Conservation (phyloP, 2,888 invertebrate genomes). For the Macroteleia sp. region DNA sequence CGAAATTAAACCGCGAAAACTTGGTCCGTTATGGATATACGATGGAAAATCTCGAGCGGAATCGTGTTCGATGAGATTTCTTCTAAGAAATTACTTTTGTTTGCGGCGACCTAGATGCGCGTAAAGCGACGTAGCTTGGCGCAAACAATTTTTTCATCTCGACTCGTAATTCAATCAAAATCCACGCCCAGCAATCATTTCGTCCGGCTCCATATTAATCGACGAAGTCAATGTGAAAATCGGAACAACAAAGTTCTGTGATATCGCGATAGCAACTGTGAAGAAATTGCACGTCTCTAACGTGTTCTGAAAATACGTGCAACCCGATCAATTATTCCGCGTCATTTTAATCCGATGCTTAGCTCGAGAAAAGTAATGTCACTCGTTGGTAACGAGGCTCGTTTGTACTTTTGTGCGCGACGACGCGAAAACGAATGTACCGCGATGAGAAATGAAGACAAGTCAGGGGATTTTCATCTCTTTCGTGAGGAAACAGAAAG, state of each 20-base stretch:
- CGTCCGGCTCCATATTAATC: slow-evolving; percentile 20
- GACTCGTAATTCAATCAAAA: slow-evolving; percentile 44
- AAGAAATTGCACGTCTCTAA: slow-evolving; percentile 4
- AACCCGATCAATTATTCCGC: slow-evolving; percentile 29
- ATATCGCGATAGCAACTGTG: background rate
- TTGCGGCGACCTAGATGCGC: slow-evolving; percentile 53
- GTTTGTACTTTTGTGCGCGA: slow-evolving; percentile 64
- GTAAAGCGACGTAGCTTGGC: slow-evolving; percentile 55
- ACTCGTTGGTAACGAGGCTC: slow-evolving; percentile 42
- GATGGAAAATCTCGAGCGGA: slow-evolving; percentile 36
- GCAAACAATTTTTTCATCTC: slow-evolving; percentile 55
- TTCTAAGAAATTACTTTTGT: slow-evolving; percentile 61
- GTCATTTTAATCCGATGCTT: slow-evolving; percentile 16
- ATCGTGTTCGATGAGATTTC: slow-evolving; percentile 59
- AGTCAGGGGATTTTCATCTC: slow-evolving; percentile 68
- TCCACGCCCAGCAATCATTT: slow-evolving; percentile 15
- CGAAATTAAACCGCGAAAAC: slow-evolving; percentile 73
- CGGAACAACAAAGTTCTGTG: slow-evolving; percentile 24
- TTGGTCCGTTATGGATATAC: slow-evolving; percentile 38
- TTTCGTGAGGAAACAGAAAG: slow-evolving; percentile 32
- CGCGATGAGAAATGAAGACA: slow-evolving; percentile 75
- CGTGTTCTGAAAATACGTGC: too few relatives aligned
- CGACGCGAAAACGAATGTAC: slow-evolving; percentile 66
- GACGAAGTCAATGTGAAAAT: background rate
- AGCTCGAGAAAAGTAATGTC: slow-evolving; percentile 36